Conservation (phyloP, 2,888 invertebrate genomes). For the Brenthis daphne region DNA sequence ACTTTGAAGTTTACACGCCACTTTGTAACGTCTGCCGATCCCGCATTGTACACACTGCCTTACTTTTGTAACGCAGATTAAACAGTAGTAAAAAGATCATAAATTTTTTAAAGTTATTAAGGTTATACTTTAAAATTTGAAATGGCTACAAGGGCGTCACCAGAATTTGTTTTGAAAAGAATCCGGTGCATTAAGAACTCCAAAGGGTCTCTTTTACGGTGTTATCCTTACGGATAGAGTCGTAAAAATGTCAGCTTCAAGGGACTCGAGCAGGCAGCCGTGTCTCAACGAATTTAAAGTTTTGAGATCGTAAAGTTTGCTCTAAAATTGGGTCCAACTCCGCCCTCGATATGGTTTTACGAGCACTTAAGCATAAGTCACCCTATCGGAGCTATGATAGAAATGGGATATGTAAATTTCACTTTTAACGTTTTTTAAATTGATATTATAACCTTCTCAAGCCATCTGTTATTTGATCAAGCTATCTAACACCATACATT, state of each 20-base stretch:
- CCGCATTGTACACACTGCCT: conserved; percentile 59
- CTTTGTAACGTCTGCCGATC: conserved; percentile 36
- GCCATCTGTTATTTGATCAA: not conserved
- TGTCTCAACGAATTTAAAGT: conserved; percentile 62
- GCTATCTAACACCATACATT: not conserved
- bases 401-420: conserved; percentile 20
- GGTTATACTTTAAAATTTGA: conserved; percentile 70
- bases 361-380: conserved; percentile 45
- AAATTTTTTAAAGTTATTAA: conserved; percentile 71
- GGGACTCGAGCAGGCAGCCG: conserved; percentile 52
- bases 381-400: conserved; percentile 15
- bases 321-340: conserved; percentile 51
- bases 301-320: conserved; percentile 61
- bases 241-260: conserved; percentile 67
- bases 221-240: conserved; percentile 64
- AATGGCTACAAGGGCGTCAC: conserved; percentile 65
- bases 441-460: conserved; percentile 19
- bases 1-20: conserved; percentile 40
- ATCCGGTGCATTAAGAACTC: conserved; percentile 61
- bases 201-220: conserved; percentile 52
- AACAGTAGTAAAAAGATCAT: conserved; percentile 76
- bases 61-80: conserved; percentile 70
- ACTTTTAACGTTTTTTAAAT: conserved; percentile 35
- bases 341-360: conserved; percentile 57
- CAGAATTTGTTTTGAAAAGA: conserved; percentile 59